A percentile compares a stretch with the other conserved stretches of the same genome.
These are phyloP conservation scores for Sebastes fasciatus DNA, from an alignment of 2,113 vertebrate species.

Conservation along the genomic window DNA sequence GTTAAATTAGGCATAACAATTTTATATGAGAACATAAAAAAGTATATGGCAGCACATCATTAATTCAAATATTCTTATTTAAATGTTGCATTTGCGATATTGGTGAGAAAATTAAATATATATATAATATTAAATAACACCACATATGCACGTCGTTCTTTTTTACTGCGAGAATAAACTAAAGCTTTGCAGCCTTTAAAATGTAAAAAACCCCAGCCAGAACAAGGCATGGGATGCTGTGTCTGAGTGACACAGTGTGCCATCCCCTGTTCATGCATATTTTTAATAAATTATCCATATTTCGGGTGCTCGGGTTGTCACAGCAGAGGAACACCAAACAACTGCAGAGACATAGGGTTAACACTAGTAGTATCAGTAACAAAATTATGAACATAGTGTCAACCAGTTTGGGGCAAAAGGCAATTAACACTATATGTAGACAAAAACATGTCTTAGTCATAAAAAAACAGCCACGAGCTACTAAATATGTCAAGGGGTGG, in stretches of 20 bases:
- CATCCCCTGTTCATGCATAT: slow-evolving; percentile 7
- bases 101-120: neutral
- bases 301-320: neutral
- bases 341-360: neutral
- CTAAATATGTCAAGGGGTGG: slow-evolving; percentile 17
- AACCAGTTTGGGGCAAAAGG: neutral
- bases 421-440: neutral
- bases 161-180: neutral
- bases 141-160: neutral
- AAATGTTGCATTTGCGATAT: neutral
- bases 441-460: neutral
- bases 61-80: neutral
- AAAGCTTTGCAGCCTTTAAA: neutral
- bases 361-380: neutral
- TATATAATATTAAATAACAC: too few species aligned
- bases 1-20: neutral
- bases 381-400: slow-evolving; percentile 6
- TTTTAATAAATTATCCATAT: slow-evolving; percentile 37
- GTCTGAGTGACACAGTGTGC: slow-evolving; percentile 5
- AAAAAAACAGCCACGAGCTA: slow-evolving; percentile 18
- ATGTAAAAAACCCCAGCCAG: neutral
- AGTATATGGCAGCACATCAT: neutral
- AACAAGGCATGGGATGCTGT: neutral
- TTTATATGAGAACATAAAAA: neutral
- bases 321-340: slow-evolving; percentile 4